Evolutionary conservation across 2,797 vertebrate species (phyloP).

Genomic region (Sebastes hopkinsi): DNA sequence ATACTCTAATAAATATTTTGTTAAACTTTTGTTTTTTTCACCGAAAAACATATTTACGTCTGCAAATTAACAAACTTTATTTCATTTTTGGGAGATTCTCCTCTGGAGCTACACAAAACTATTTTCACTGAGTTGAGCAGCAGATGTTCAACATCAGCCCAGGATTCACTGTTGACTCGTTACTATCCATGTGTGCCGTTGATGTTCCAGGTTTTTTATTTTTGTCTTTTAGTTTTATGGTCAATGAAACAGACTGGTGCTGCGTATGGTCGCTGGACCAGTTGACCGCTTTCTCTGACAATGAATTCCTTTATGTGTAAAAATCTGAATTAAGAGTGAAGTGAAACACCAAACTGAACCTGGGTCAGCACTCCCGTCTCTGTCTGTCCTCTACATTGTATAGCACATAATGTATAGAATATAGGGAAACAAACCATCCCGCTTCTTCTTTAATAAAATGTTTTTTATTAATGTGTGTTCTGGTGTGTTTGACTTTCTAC

Average conservation of each 20-base stretch:
- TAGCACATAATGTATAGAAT: constrained; percentile 71
- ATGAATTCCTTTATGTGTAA: no score
- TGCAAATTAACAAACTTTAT: neutral
- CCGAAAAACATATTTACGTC: neutral
- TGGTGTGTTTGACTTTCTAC: neutral
- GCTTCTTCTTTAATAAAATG: constrained; percentile 78
- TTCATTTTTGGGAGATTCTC: neutral
- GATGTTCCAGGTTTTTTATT: neutral
- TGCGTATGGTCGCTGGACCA: constrained; percentile 7
- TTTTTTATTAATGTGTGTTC: constrained; percentile 45
- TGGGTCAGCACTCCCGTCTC: constrained; percentile 11
- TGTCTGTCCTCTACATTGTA: constrained; percentile 49
- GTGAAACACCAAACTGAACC: constrained; percentile 10
- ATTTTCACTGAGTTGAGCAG: neutral
- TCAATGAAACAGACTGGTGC: constrained; percentile 42
- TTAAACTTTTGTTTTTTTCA: neutral
- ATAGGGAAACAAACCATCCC: constrained; percentile 61
- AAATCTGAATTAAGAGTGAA: neutral
- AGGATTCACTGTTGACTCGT: neutral
- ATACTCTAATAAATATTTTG: neutral
- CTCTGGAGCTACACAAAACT: neutral
- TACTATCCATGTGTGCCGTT: neutral
- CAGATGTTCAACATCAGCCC: neutral
- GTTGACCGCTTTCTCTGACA: constrained; percentile 3
- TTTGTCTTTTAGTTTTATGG: neutral